Evolutionary conservation across 2,113 vertebrate species (phyloP), one percentile per base, ranked within the genome.

Genomic region (Piaya cayana): DNA sequence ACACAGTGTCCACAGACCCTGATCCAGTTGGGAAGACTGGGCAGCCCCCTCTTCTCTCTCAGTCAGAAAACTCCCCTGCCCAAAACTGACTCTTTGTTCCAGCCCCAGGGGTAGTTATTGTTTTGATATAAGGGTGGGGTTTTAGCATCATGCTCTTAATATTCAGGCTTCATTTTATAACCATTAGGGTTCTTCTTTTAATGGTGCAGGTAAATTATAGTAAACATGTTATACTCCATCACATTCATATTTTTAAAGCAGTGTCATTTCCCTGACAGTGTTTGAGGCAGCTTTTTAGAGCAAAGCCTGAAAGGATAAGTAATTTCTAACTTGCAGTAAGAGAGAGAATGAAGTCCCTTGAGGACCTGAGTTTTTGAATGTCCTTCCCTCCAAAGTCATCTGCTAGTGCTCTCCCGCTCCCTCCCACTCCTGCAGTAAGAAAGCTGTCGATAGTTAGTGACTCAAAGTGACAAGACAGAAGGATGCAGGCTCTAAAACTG

Each of bases 141-240:
- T 92, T 39, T 91, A 75, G 77, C 85, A 87, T 80, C 36, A 29
- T n/a, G 34, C 26, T 88, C 55, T 92, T 92, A 92, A 89, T 77
- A 83, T 62, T 88, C 55, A 76, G 72, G 65, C 68, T 83, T 84
- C 50, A 50, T 92, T 92, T 88, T 88, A 69, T 74, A 95, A 93
- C 94, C 8, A 81, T 64, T 68, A 79, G 72, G 17, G 20, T 9
- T 6, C 34, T 76, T 94, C 36, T 55, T 93, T 81, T 79, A 88
- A 71, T 88, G 9, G 32, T 50, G 58, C 62, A 79, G 95, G 70
- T 53, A 82, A 88, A 78, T 70, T n/a, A 59, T 30, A 90, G 53
- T 64, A 92, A 97, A 86, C 93, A 92, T 12, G 18, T 86, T 75
- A 72, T 17, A 64, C 39, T 81, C 30, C 72, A 83, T 43, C 27